These are phyloP conservation scores for Pelobates cultripes DNA, from an alignment of 2,797 vertebrate genomes.

Conservation along the genomic window DNA sequence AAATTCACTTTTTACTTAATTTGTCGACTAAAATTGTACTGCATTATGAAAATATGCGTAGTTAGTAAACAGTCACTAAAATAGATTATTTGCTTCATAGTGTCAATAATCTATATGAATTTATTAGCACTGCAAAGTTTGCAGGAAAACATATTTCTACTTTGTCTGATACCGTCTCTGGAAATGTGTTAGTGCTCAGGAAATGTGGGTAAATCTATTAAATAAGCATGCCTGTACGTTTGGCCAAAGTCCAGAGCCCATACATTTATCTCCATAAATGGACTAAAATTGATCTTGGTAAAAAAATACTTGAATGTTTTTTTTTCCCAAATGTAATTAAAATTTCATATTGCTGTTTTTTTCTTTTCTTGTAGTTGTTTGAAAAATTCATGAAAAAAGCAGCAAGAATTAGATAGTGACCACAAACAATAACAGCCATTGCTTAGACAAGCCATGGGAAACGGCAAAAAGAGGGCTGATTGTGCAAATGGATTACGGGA, in stretches of 20 bases:
- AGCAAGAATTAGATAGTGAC: not conserved
- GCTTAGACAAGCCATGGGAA: conserved; percentile 15
- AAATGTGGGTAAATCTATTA: not conserved
- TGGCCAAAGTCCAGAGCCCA: not conserved
- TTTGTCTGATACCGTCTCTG: not conserved
- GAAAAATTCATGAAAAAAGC: not conserved
- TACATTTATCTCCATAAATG: not conserved
- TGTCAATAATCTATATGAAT: too few species aligned
- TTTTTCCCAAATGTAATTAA: not conserved
- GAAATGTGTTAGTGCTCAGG: not conserved
- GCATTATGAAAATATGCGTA: too few species aligned
- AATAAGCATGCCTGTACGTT: not conserved
- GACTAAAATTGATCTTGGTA: not conserved
- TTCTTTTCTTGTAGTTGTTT: not conserved
- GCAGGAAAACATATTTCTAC: not conserved
- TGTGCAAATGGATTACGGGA: conserved; percentile 1
- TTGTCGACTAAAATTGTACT: too few species aligned
- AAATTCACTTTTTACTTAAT: too few species aligned
- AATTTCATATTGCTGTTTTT: not conserved
- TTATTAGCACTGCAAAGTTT: not conserved
- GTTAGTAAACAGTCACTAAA: too few species aligned
- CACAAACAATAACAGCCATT: conserved; percentile 19
- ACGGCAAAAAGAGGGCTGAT: not conserved
- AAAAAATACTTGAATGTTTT: not conserved
- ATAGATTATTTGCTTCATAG: too few species aligned